Evolutionary conservation across 2,113 vertebrate genomes (phyloP).

Genomic region (Falcunculus frontatus): DNA sequence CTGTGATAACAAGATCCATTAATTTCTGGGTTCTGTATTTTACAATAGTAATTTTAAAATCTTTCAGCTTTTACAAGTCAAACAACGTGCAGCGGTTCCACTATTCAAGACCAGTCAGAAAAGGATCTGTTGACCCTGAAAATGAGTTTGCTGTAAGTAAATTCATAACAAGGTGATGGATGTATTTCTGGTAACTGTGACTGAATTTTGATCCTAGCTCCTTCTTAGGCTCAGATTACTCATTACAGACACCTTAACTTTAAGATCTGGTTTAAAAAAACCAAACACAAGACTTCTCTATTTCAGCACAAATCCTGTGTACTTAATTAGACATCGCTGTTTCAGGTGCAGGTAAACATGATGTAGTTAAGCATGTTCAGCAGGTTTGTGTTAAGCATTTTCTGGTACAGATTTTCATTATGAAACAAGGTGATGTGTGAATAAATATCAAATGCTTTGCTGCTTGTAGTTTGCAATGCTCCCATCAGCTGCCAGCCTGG

Average conservation of each 20-base stretch:
- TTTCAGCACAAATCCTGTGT: background rate
- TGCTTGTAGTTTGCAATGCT: background rate
- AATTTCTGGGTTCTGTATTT: background rate
- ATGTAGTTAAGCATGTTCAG: background rate
- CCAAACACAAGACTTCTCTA: background rate
- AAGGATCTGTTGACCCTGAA: conserved; percentile 88
- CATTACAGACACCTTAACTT: background rate
- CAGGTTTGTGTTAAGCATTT: background rate
- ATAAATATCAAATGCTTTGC: background rate
- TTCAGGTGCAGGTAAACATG: background rate
- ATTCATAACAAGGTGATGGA: background rate
- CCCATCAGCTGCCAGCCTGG: background rate
- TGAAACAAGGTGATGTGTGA: background rate
- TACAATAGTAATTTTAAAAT: background rate
- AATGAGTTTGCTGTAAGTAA: conserved; percentile 96
- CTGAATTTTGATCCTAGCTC: background rate
- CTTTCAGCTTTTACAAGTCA: conserved; percentile 94
- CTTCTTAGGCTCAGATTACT: background rate
- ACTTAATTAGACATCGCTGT: background rate
- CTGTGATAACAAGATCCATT: background rate
- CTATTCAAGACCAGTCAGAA: conserved; percentile 93
- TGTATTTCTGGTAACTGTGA: background rate
- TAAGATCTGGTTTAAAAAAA: background rate
- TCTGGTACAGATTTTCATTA: background rate
- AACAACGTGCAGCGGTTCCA: conserved; percentile 95